Percentiles rank a stretch among this genome's conserved stretches.
These are phyloP conservation scores for Ganaspis brasiliensis DNA, from an alignment of 2,888 invertebrate species.

Conservation along the genomic window DNA sequence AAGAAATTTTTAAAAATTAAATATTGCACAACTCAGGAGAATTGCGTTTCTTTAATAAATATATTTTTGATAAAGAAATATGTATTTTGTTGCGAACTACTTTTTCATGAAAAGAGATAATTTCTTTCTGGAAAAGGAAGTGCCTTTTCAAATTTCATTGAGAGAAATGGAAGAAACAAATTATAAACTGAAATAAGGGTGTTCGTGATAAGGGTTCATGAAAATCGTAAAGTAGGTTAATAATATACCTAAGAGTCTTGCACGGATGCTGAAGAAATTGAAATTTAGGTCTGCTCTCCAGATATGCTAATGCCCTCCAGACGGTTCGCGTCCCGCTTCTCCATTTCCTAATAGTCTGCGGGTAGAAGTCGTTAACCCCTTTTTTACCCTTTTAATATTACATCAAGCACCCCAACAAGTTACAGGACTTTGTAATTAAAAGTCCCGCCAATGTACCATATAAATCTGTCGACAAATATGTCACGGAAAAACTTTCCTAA, in stretches of 20 bases:
- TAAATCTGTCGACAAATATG: background rate
- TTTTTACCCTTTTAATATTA: slow-evolving; percentile 30
- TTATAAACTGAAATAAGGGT: slow-evolving; percentile 8
- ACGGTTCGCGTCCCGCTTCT: slow-evolving; percentile 14
- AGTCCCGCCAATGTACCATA: background rate
- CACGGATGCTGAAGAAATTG: slow-evolving; percentile 31
- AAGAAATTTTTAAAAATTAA: background rate
- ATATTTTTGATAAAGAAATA: no score
- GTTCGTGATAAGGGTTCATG: background rate
- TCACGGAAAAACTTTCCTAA: no score
- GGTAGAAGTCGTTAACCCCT: slow-evolving; percentile 42
- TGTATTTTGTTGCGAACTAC: no score
- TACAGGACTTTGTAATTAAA: slow-evolving; percentile 40
- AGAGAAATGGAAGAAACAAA: background rate
- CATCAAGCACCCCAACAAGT: background rate
- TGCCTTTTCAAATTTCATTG: background rate
- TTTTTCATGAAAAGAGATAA: no score
- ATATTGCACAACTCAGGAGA: slow-evolving; percentile 1
- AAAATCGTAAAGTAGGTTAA: slow-evolving; percentile 28
- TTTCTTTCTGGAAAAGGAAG: no score
- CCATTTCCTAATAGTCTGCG: slow-evolving; percentile 10
- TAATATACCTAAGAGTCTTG: slow-evolving; percentile 15
- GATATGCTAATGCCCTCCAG: slow-evolving; percentile 37
- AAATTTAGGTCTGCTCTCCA: slow-evolving; percentile 21
- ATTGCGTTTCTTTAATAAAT: no score